Evolutionary conservation across 2,888 invertebrate genomes (phyloP), one percentile per base, ranked within the genome.

Genomic region (Synergus laeviventris): DNA sequence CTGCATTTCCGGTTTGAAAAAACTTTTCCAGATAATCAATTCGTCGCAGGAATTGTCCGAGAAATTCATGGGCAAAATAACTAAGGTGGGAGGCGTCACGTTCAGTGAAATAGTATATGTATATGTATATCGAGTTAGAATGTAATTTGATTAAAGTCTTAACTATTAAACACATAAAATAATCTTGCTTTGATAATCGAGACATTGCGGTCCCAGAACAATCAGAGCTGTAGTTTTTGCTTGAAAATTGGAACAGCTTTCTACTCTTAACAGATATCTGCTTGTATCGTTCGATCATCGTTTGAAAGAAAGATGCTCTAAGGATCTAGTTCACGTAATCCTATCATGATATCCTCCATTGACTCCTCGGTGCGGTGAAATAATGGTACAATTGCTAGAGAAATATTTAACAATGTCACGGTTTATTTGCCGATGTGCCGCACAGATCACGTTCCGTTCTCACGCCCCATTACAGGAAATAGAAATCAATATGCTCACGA

Each of bases 341-440:
- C 45, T 24, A 70, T 49, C 31, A 70, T 31, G 70, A 70, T 70
- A 70, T 70, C 45, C 49, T 45, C 70, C n/a, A 49, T 70, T 66
- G 66, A 42, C n/a, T 66, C 66, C 16, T 24, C 12, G 66, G 45
- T 70, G n/a, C 45, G 31, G 14, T 70, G n/a, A 49, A 70, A 70
- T 70, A 70, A 70, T 49, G 70, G 36, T 45, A 70, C 70, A 70
- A 70, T 31, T 70, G 56, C 31, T 9, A 45, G 45, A 70, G 49
- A 70, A 70, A 70, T 49, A 70, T 70, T 70, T 70, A 70, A 70
- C 70, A 70, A 70, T 70, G 70, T 70, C 70, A 70, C 70, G 70
- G 70, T 70, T 70, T 70, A 70, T 70, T 70, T 70, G 70, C 49
- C 70, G 70, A 70, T 49, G 31, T 31, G n/a, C 49, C 31, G 70